phyloP scores from a whole-genome alignment of 1,140 invertebrate species.

The Helicoverpa zea region DNA sequence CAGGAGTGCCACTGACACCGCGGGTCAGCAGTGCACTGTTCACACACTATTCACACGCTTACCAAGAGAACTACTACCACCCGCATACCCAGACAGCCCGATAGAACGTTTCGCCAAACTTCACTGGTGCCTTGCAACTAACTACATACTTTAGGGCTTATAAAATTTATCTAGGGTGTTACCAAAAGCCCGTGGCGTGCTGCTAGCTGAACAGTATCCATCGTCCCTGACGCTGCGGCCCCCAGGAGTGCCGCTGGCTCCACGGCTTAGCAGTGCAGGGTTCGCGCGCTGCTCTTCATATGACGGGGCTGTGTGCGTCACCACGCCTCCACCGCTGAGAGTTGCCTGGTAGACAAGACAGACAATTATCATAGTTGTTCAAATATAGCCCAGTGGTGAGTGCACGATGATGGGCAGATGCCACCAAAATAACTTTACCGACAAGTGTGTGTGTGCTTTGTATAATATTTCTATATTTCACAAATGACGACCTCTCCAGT shows the following conservation, averaged over 20 bases:
- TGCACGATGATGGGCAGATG: no score
- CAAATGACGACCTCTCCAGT: no score
- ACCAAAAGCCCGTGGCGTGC: constrained; percentile 77
- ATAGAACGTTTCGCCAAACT: no score
- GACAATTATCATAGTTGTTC: background rate
- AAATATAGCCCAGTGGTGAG: no score
- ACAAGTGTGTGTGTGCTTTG: no score
- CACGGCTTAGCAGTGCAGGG: constrained; percentile 73
- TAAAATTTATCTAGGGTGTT: background rate
- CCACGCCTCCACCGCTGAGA: constrained; percentile 67
- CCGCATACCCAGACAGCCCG: no score
- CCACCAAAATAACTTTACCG: no score
- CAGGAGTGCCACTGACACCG: constrained; percentile 72
- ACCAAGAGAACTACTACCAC: no score
- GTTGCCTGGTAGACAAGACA: constrained; percentile 61
- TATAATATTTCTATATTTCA: no score
- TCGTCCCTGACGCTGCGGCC: constrained; percentile 76
- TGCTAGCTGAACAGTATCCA: constrained; percentile 80
- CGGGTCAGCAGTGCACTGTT: constrained; percentile 75
- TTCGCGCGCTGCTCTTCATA: constrained; percentile 82
- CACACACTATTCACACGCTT: constrained; percentile 80
- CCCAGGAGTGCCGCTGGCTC: constrained; percentile 72
- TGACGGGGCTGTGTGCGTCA: constrained; percentile 78
- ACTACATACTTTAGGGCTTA: no score
- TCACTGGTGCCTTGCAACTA: no score